Conservation (phyloP, 2,888 invertebrate genomes). For the Apoderus coryli region DNA sequence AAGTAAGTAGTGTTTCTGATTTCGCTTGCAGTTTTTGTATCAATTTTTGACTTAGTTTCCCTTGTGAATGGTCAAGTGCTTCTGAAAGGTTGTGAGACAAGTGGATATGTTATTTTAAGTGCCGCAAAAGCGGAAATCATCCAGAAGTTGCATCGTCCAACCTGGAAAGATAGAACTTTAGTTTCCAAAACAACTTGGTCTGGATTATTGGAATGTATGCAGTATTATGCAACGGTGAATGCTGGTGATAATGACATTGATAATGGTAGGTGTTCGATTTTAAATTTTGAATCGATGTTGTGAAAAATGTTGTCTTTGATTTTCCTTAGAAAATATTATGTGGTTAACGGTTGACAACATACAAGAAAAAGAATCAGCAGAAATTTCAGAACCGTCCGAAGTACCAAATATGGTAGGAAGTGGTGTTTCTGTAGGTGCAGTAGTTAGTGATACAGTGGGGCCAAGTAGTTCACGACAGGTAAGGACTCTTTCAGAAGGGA, state of each 20-base stretch:
- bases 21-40: neutral
- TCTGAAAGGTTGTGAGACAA: slow-evolving; percentile 90
- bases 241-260: slow-evolving; percentile 54
- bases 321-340: slow-evolving; percentile 69
- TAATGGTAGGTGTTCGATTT: slow-evolving; percentile 20
- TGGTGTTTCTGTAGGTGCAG: slow-evolving; percentile 93
- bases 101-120: slow-evolving; percentile 92
- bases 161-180: slow-evolving; percentile 73
- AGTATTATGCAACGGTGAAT: slow-evolving; percentile 97
- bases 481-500: too few relatives aligned
- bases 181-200: slow-evolving; percentile 95
- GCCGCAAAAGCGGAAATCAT: slow-evolving; percentile 92
- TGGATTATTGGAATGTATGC: slow-evolving; percentile 92
- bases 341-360: slow-evolving; percentile 94
- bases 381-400: slow-evolving; percentile 58
- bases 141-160: slow-evolving; percentile 71
- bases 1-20: slow-evolving; percentile 51
- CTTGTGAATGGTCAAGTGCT: slow-evolving; percentile 88
- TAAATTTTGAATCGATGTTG: slow-evolving; percentile 10
- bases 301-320: slow-evolving; percentile 5
- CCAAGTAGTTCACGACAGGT: slow-evolving; percentile 46
- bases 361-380: slow-evolving; percentile 65
- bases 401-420: slow-evolving; percentile 79
- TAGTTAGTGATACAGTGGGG: slow-evolving; percentile 84
- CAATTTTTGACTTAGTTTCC: slow-evolving; percentile 45